Base-by-base conservation (phyloP, 2,113 vertebrate species). In the Ictalurus furcatus region DNA sequence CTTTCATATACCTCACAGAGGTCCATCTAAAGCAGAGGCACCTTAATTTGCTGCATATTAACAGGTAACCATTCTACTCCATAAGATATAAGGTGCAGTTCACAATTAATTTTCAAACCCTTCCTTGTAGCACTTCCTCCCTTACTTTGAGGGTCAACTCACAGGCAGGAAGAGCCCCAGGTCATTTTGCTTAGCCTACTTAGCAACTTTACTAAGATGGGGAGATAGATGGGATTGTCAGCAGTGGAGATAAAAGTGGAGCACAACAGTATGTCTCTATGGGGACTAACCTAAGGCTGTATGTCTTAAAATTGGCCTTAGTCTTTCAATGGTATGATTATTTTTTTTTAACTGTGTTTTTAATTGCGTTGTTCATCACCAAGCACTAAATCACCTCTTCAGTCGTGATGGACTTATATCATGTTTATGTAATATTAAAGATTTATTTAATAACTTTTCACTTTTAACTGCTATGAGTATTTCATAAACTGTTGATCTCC, bases 201-300 rank as follows among this genome's bases (percentile, higher is more conserved):
- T 76, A 76, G 81, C 81, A 88, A 56, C 25, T 56, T 48, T 84
- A 61, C 52, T 44, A 58, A 78, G 56, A 78, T 59, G 69, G 14
- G 16, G n/a, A 88, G 78, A 88, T 87, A 21, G 74, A 87, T 81
- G 48, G 52, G 30, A 67, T 82, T 82, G 87, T 82, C 63, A 88
- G 63, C 54, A 58, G 61, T 69, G 78, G 61, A 69, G 48, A 67
- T 65, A 67, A 80, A 78, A 87, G 37, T 69, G 48, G 78, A 88
- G 58, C 79, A 88, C 30, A 80, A 71, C 63, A 82, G 9, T 58
- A 14, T 37, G 76, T 54, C 61, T 30, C 48, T 6, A n/a, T 63
- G n/a, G 58, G 34, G 58, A 87, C 48, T 28, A n/a, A 63, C 56
- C 25, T 14, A 73, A 85, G 52, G 73, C 48, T 56, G 40, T 48